Conservation (phyloP, 2,797 vertebrate genomes). For the Kryptolebias ocellatus region DNA sequence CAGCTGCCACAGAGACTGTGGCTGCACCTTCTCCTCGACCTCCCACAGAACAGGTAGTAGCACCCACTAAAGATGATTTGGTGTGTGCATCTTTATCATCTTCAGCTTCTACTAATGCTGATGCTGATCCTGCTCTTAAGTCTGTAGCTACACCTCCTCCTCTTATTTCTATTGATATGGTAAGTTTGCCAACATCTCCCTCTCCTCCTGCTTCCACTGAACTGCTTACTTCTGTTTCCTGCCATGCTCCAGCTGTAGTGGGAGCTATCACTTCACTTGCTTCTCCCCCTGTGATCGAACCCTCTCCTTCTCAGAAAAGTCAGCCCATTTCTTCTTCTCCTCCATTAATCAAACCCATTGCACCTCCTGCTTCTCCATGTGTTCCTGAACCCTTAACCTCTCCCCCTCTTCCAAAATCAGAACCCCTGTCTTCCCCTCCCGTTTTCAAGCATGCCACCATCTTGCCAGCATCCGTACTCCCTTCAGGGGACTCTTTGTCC, state of each 20-base stretch:
- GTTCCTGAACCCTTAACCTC: conserved; percentile 38
- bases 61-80: conserved; percentile 56
- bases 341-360: conserved; percentile 39
- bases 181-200: conserved; percentile 37
- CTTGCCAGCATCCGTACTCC: conserved; percentile 20
- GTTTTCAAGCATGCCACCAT: conserved; percentile 44
- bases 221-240: conserved; percentile 25
- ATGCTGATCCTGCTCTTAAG: conserved; percentile 59
- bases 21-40: conserved; percentile 51
- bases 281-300: conserved; percentile 47
- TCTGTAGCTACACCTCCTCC: conserved; percentile 26
- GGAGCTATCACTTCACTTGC: conserved; percentile 42
- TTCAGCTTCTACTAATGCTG: conserved; percentile 31
- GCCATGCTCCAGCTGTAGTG: conserved; percentile 35
- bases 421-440: conserved; percentile 44
- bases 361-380: conserved; percentile 51
- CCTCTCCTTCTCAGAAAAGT: conserved; percentile 46
- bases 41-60: conserved; percentile 71
- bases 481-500: conserved; percentile 55
- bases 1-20: conserved; percentile 50
- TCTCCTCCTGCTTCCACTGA: conserved; percentile 37
- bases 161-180: conserved; percentile 41
- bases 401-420: conserved; percentile 31
- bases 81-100: conserved; percentile 51
- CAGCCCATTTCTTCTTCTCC: conserved; percentile 41